Conservation (phyloP, 1,140 invertebrate species). For the Cotesia chilonis region DNA sequence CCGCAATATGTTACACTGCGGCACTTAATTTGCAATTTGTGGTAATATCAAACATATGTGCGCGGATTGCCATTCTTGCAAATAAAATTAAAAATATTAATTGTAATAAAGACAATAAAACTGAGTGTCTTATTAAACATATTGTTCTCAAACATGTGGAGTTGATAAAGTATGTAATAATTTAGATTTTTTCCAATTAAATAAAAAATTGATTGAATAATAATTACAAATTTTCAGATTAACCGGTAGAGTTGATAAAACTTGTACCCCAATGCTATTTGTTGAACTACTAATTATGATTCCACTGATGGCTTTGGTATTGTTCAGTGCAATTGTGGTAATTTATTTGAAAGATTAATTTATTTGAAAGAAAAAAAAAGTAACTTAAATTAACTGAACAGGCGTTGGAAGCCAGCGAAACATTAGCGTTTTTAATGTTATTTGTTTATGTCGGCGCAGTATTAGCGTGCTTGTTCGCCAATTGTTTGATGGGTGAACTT, state of each 20-base stretch:
- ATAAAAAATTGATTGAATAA: too few species aligned
- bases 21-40: not conserved
- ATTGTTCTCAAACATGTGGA: too few species aligned
- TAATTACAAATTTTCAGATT: not conserved
- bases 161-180: too few species aligned
- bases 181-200: too few species aligned
- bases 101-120: too few species aligned
- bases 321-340: constrained; percentile 15
- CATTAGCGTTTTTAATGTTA: not conserved
- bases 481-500: constrained; percentile 40
- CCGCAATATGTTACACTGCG: too few species aligned
- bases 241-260: not conserved
- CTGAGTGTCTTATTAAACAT: too few species aligned
- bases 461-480: constrained; percentile 9
- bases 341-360: not conserved
- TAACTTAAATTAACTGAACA: not conserved
- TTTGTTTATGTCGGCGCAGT: not conserved
- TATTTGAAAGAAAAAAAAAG: too few species aligned
- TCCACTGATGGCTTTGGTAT: not conserved
- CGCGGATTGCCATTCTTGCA: too few species aligned
- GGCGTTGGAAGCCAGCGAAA: not conserved
- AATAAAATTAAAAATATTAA: too few species aligned
- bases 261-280: not conserved
- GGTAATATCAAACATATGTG: too few species aligned
- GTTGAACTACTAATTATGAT: not conserved